Conservation (phyloP, 2,888 invertebrate genomes). For the Dorcus parallelipipedus region DNA sequence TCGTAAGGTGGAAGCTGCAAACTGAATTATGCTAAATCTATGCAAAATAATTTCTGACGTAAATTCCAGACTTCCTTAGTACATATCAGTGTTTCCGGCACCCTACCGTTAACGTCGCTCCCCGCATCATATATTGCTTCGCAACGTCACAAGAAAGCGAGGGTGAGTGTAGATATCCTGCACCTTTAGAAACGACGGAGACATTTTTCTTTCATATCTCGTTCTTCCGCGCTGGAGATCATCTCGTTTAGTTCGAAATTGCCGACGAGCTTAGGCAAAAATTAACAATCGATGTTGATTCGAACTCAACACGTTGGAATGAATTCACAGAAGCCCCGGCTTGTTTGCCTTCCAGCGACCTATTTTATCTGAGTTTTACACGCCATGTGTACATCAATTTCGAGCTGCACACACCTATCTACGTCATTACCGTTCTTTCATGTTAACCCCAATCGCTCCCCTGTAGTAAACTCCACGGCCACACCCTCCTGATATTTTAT, state of each 20-base stretch:
- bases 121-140: neutral
- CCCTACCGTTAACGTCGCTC: constrained; percentile 1
- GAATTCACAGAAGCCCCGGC: constrained; percentile 2
- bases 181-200: neutral
- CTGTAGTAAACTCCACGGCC: no score
- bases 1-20: no score
- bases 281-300: no score
- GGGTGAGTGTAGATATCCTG: neutral
- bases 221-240: neutral
- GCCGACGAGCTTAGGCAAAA: no score
- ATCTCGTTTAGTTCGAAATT: neutral
- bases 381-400: constrained; percentile 28
- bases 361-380: constrained; percentile 19
- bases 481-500: no score
- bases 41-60: constrained; percentile 13
- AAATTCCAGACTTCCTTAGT: constrained; percentile 7
- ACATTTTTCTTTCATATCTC: neutral
- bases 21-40: neutral
- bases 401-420: constrained; percentile 25
- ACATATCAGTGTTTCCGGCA: constrained; percentile 11
- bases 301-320: neutral
- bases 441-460: constrained; percentile 8
- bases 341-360: constrained; percentile 18
- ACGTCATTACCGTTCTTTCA: constrained; percentile 25
- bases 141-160: neutral